Base-by-base conservation (phyloP, 2,797 vertebrate genomes). In the Bryconaethiops microstoma region DNA sequence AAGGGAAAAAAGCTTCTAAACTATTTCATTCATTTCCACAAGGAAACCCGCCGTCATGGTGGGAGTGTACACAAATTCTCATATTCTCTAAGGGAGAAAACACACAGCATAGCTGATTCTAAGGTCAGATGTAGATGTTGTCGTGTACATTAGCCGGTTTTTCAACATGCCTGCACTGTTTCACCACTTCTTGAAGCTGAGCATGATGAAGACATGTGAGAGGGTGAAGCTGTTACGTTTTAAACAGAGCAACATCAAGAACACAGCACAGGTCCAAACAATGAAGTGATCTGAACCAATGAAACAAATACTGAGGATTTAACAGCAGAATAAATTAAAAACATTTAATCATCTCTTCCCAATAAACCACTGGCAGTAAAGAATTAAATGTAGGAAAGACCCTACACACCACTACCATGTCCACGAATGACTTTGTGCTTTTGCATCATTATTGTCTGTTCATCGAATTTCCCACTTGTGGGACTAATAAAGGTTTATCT, bases 71-170 rank as follows among this genome's bases (percentile, higher is more conserved):
- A 73, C 6, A 7, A 17, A 21, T 48, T 59, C 64, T 57, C 40
- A 25, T 63, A 62, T 45, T 77, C 63, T 78, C 55, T 52, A n/a
- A 59, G 73, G 48, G 16, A 59, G 35, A 54, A 55, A 50, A 65
- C 45, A n/a, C 39, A 48, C 73, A 14, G 52, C 10, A 23, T 1
- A 69, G 48, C 65, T 63, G 4, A 50, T 67, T 64, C 68, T 62
- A 73, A 25, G 35, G 35, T 64, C 29, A 62, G 55, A 45, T 50
- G 13, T 16, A 54, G 48, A 55, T 65, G 59, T 50, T 16, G 57
- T 21, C 50, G 55, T 59, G 64, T 25, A 71, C n/a, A 67, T 10
- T 29, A 82, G 84, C 78, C 78, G 64, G 84, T 87, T 84, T 76
- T 82, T 80, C 83, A 39, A 57, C 84, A 88, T 83, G 70, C 79